phyloP scores from a whole-genome alignment of 2,888 invertebrate genomes.

The Chrysolina haemoptera region DNA sequence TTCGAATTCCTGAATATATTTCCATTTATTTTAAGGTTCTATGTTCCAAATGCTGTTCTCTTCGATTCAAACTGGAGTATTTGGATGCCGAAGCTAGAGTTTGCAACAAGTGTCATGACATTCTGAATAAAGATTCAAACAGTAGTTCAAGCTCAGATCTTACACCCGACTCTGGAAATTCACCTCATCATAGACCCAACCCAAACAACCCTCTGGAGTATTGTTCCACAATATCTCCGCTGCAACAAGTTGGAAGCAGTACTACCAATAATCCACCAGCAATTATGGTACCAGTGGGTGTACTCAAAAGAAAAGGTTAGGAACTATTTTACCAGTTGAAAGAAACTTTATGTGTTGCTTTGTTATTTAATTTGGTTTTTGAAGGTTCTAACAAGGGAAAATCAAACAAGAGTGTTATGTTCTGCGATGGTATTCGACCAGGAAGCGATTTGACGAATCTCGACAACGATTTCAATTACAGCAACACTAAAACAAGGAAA shows the following conservation, averaged over 20 bases:
- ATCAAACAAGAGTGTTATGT: conserved; percentile 85
- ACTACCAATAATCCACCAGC: conserved; percentile 74
- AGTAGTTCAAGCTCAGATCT: conserved; percentile 60
- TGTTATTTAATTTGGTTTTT: conserved; percentile 23
- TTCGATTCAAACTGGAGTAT: conserved; percentile 81
- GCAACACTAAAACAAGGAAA: conserved; percentile 54
- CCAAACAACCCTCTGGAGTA: conserved; percentile 92
- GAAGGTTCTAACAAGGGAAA: conserved; percentile 70
- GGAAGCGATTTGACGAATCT: conserved; percentile 88
- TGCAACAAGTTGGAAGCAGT: conserved; percentile 77
- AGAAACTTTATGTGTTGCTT: background rate
- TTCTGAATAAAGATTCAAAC: conserved; percentile 66
- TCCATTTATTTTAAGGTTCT: conserved; percentile 74
- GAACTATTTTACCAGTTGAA: background rate
- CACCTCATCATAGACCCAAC: conserved; percentile 76
- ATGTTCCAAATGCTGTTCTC: conserved; percentile 84
- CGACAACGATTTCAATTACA: conserved; percentile 74
- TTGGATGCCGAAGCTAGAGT: conserved; percentile 85
- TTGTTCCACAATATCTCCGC: conserved; percentile 86
- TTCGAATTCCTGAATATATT: background rate
- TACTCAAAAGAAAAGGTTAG: conserved; percentile 81
- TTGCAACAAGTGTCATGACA: conserved; percentile 80
- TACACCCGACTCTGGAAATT: conserved; percentile 59
- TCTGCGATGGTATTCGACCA: conserved; percentile 90
- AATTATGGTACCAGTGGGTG: conserved; percentile 90